A percentile compares a stretch with the other conserved stretches of the same genome.
Conservation (phyloP, 92 coral and sea anemone species). For the Palythoa grandis region DNA sequence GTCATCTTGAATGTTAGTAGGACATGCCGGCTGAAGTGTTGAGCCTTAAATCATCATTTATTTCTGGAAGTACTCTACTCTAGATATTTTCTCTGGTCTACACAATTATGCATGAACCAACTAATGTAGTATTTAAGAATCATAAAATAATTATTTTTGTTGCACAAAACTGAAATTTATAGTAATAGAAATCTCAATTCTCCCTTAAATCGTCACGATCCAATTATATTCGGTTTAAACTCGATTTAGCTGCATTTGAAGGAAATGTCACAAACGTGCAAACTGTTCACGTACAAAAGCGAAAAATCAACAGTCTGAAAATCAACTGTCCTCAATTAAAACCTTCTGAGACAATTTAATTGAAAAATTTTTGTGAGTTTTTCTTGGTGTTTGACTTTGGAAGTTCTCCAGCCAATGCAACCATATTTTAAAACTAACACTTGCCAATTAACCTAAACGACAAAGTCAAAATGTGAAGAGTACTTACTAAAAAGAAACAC, state of each 20-base stretch:
- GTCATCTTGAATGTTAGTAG: neutral
- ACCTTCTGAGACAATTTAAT: too few species aligned
- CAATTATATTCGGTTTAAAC: neutral
- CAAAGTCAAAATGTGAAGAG: neutral
- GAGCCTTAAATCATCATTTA: neutral
- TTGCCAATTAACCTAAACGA: neutral
- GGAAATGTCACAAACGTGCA: conserved; percentile 1
- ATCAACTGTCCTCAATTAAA: conserved; percentile 7
- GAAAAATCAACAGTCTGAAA: conserved; percentile 7
- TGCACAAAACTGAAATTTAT: neutral
- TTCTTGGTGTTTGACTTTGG: neutral
- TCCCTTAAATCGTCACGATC: neutral
- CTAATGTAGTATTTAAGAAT: neutral
- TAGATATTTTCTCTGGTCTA: conserved; percentile 7
- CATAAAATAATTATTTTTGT: neutral
- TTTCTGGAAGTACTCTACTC: neutral
- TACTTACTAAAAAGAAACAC: too few species aligned
- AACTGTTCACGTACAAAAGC: conserved; percentile 13
- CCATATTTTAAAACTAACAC: neutral
- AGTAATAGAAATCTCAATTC: neutral
- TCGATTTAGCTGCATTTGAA: conserved; percentile 12
- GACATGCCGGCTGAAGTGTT: neutral
- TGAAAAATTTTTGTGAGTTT: neutral
- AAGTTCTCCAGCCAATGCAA: conserved; percentile 12
- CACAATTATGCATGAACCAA: conserved; percentile 2